Evolutionary conservation across 2,888 invertebrate species (phyloP).

Genomic region (Clivina fossor): DNA sequence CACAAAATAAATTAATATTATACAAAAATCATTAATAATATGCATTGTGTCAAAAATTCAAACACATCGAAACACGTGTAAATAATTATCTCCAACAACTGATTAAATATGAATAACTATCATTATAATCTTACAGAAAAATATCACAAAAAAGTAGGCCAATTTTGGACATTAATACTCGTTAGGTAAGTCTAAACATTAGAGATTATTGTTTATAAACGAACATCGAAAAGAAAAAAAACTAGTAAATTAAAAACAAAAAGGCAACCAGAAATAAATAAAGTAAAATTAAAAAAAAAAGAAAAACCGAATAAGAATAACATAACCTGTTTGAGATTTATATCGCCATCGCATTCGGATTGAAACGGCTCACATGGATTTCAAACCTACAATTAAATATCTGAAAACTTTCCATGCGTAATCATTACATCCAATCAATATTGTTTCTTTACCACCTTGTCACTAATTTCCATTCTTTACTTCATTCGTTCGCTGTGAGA

Average conservation of each 20-base stretch:
- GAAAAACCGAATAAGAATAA: slow-evolving; percentile 6
- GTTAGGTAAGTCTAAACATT: background rate
- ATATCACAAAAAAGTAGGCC: slow-evolving; percentile 7
- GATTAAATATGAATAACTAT: too few relatives aligned
- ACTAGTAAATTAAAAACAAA: slow-evolving; percentile 7
- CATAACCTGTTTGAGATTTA: slow-evolving; percentile 20
- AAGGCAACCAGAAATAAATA: slow-evolving; percentile 6
- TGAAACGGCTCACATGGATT: slow-evolving; percentile 21
- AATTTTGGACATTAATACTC: slow-evolving; percentile 6
- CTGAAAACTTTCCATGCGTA: slow-evolving; percentile 30
- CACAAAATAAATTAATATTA: too few relatives aligned
- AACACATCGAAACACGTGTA: too few relatives aligned
- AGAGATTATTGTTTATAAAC: background rate
- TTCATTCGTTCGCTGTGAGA: slow-evolving; percentile 23
- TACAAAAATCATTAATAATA: too few relatives aligned
- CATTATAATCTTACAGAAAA: background rate
- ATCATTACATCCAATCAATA: slow-evolving; percentile 30
- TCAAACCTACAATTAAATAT: slow-evolving; percentile 32
- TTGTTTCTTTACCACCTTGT: slow-evolving; percentile 26
- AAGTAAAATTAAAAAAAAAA: slow-evolving; percentile 9
- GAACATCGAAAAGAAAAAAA: background rate
- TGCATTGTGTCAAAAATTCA: too few relatives aligned
- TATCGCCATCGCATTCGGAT: slow-evolving; percentile 23
- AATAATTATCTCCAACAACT: too few relatives aligned
- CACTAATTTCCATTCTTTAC: slow-evolving; percentile 32